Conservation (phyloP, 2,113 vertebrate genomes). For the Pterophyllum scalare region DNA sequence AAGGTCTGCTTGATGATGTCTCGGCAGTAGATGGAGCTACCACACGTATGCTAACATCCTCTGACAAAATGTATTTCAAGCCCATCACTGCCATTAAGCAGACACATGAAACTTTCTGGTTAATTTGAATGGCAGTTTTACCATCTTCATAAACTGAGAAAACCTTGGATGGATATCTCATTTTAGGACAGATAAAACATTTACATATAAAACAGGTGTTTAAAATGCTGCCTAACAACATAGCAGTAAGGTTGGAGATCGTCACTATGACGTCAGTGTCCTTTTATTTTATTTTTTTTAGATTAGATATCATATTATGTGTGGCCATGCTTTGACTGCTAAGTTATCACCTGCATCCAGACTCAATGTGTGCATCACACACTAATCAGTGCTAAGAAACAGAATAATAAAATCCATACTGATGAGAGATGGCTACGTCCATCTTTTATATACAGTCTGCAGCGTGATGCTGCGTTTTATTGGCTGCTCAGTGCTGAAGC, state of each 20-base stretch:
- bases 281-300: too few species aligned
- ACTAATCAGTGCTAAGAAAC: not conserved
- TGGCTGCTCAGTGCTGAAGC: not conserved
- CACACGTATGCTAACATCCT: rapidly evolving
- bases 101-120: too few species aligned
- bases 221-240: not conserved
- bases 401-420: not conserved
- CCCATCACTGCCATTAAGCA: too few species aligned
- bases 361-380: too few species aligned
- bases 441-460: not conserved
- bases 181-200: not conserved
- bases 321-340: not conserved
- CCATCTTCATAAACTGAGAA: too few species aligned
- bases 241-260: not conserved
- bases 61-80: too few species aligned
- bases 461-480: not conserved
- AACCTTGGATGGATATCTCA: too few species aligned
- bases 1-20: too few species aligned
- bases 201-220: not conserved
- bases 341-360: not conserved
- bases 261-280: not conserved
- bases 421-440: not conserved
- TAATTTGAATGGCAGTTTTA: too few species aligned
- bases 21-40: not conserved
- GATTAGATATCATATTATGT: not conserved